Evolutionary conservation across 30 jellyfish, hydroid and myxozoan genomes (phyloP).

Genomic region (Haliclystus octoradiatus): DNA sequence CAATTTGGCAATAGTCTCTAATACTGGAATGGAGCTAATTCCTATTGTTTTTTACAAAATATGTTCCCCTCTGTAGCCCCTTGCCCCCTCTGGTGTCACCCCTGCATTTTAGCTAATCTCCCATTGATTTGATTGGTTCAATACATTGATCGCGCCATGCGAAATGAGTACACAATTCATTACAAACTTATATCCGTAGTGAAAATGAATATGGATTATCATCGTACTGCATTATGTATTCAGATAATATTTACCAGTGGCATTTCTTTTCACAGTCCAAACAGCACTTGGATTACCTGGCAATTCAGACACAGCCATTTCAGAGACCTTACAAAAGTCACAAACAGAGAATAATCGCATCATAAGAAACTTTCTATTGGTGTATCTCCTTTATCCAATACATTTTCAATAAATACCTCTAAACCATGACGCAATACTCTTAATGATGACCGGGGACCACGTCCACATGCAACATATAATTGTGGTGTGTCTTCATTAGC

Average conservation of each 20-base stretch:
- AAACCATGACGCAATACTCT: conserved; percentile 90
- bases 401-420: conserved; percentile 61
- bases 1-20: too few species aligned
- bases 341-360: background rate
- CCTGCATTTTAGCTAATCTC: too few species aligned
- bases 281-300: conserved; percentile 98
- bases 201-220: background rate
- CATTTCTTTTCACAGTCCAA: conserved; percentile 88
- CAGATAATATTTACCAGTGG: conserved; percentile 46
- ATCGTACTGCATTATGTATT: background rate
- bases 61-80: too few species aligned
- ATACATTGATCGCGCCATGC: too few species aligned
- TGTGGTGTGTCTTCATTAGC: conserved; percentile 98
- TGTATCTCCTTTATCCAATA: too few species aligned
- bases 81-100: too few species aligned
- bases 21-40: too few species aligned
- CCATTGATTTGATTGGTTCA: too few species aligned
- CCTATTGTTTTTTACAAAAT: too few species aligned
- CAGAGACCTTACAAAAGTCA: conserved; percentile 74
- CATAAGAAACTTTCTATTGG: too few species aligned
- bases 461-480: conserved; percentile 85
- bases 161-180: too few species aligned
- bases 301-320: conserved; percentile 98
- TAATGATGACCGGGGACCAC: conserved; percentile 91
- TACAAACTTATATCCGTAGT: too few species aligned